phyloP scores from a whole-genome alignment of 53 echinoderm and acorn worm species.

The Stichopus horrens region DNA sequence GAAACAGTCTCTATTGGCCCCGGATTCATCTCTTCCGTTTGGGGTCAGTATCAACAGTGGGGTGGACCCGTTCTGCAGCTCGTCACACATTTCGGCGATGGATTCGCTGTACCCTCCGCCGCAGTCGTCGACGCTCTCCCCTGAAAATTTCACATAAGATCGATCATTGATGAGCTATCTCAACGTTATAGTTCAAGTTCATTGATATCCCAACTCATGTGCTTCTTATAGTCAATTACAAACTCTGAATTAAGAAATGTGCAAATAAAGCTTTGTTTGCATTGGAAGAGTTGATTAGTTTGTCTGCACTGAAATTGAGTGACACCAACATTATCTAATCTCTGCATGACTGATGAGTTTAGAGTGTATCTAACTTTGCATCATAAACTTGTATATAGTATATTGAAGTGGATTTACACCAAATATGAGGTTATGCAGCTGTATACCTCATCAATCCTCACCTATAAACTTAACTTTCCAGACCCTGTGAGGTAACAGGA shows the following conservation, averaged over 20 bases:
- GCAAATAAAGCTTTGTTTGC: too few relatives aligned
- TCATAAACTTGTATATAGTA: too few relatives aligned
- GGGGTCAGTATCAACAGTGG: slow-evolving; percentile 89
- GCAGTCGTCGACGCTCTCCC: slow-evolving; percentile 98
- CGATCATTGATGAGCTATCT: too few relatives aligned
- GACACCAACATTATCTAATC: slow-evolving; percentile 91
- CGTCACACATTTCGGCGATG: slow-evolving; percentile 99
- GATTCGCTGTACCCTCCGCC: slow-evolving; percentile 99
- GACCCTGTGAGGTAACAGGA: slow-evolving; percentile 88
- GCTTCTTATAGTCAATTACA: too few relatives aligned
- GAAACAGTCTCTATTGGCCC: slow-evolving; percentile 96
- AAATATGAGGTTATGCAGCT: not conserved
- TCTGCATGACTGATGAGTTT: slow-evolving; percentile 81
- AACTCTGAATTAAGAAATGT: too few relatives aligned
- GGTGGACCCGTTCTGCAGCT: slow-evolving; percentile 94
- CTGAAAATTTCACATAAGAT: slow-evolving; percentile 26
- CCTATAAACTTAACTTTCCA: slow-evolving; percentile 99
- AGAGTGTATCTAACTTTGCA: slow-evolving; percentile 77
- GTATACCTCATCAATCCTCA: slow-evolving; percentile 38
- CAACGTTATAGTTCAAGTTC: too few relatives aligned
- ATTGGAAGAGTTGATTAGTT: not conserved
- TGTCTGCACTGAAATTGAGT: slow-evolving; percentile 37
- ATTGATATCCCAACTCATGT: too few relatives aligned
- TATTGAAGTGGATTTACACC: not conserved
- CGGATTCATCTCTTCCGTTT: slow-evolving; percentile 91